Conservation (phyloP, 1,140 invertebrate species). For the Drosophila sturtevanti region DNA sequence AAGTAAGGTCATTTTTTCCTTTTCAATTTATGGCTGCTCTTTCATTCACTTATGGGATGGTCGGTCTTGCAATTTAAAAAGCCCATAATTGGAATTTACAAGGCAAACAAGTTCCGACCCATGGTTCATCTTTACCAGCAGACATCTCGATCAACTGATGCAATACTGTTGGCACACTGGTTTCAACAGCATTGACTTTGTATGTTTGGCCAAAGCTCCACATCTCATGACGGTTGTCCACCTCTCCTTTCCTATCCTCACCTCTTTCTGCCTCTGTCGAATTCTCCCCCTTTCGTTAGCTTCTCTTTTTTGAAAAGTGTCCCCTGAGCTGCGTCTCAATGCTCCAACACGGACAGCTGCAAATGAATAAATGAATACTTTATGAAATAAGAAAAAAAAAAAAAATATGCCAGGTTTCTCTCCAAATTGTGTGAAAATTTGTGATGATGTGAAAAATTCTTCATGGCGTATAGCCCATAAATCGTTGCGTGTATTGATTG, state of each 20-base stretch:
- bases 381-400: constrained; percentile 48
- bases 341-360: constrained; percentile 46
- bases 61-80: constrained; percentile 42
- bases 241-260: constrained; percentile 15
- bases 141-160: constrained; percentile 34
- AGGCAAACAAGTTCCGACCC: constrained; percentile 52
- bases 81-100: constrained; percentile 74
- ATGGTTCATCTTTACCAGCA: constrained; percentile 35
- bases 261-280: constrained; percentile 1
- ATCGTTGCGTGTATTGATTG: constrained; percentile 5
- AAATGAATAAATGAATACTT: constrained; percentile 74
- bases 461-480: not conserved
- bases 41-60: constrained; percentile 20
- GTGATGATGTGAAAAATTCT: constrained; percentile 37
- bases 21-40: constrained; percentile 13
- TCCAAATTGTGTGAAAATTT: not conserved
- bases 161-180: constrained; percentile 20
- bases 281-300: not conserved
- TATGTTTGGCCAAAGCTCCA: constrained; percentile 50
- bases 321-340: constrained; percentile 12
- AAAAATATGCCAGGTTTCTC: constrained; percentile 19
- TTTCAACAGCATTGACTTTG: constrained; percentile 15
- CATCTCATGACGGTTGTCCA: constrained; percentile 9
- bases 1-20: not conserved
- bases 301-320: constrained; percentile 26